Base-by-base conservation (phyloP, 1,140 invertebrate species). In the Vollenhovia emeryi region DNA sequence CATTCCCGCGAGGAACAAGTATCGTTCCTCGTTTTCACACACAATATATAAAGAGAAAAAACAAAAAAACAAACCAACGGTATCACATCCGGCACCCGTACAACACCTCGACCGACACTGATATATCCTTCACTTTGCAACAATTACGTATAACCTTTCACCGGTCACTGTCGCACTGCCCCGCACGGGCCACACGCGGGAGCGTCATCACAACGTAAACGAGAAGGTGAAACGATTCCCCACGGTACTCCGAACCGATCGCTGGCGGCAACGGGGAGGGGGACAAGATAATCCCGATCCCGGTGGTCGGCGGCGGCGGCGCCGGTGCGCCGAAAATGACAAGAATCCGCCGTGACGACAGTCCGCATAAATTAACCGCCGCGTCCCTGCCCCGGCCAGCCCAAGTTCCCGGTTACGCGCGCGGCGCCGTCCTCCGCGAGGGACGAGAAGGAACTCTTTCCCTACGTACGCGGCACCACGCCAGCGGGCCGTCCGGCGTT, bases 1-100 rank as follows among this genome's bases (percentile, higher is more conserved):
- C 90, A 91, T 92, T 88, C 84, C 60, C 86, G n/a, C n/a, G 62
- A 62, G 59, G 27, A 60, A 48, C 33, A 36, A 55, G 52, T 50
- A 27, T 64, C 33, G 43, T 86, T 73, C 48, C 57, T 76, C 87
- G 83, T 57, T 80, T 50, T 36, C 30, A 40, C 73, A 64, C n/a
- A n/a, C n/a, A n/a, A n/a, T n/a, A n/a, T n/a, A n/a, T n/a, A 21
- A 43, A 43, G 13, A 15, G 27, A 66, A 21, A 52, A 24, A 57
- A 21, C 15, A 57, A 21, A 11, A 27, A 68, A 21, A 52, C 33
- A n/a, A n/a, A n/a, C n/a, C n/a, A n/a, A n/a, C n/a, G n/a, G 33
- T 18, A 52, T 18, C 62, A 80, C 62, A 68, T 50, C 33, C 60
- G 13, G n/a, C 57, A 48, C 33, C n/a, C n/a, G n/a, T 64, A 66